Conservation (phyloP, 2,888 invertebrate genomes). For the Stramonita haemastoma region DNA sequence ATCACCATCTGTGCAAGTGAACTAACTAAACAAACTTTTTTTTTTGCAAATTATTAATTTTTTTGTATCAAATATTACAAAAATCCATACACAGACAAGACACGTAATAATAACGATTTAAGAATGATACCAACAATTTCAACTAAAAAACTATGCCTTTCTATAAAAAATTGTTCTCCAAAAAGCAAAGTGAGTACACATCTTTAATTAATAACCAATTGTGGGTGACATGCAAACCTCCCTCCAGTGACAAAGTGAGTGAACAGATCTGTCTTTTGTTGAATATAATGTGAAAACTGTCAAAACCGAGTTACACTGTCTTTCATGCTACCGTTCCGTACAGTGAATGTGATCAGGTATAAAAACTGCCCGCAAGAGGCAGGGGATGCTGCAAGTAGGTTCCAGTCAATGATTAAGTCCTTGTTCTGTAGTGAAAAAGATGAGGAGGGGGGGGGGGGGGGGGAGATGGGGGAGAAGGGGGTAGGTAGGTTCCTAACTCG, state of each 20-base stretch:
- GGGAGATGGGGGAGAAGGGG: too few species aligned
- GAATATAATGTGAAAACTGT: background rate
- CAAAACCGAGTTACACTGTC: background rate
- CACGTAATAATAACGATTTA: background rate
- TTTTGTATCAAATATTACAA: slow-evolving; percentile 15
- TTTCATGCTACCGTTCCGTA: background rate
- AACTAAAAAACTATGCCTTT: background rate
- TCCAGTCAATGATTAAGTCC: background rate
- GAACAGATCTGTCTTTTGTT: slow-evolving; percentile 32
- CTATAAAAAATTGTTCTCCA: slow-evolving; percentile 22
- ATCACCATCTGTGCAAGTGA: background rate
- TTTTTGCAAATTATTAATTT: background rate
- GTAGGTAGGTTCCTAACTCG: too few species aligned
- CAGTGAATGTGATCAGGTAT: slow-evolving; percentile 26
- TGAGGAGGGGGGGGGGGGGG: too few species aligned
- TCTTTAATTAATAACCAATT: background rate
- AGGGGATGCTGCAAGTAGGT: slow-evolving; percentile 9
- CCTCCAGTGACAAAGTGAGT: background rate
- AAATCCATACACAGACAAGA: background rate
- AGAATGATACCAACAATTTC: background rate
- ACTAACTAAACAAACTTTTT: background rate
- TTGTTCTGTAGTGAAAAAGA: background rate
- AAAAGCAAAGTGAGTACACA: slow-evolving; percentile 11
- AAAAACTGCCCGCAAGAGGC: slow-evolving; percentile 14
- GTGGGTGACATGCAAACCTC: background rate